Base-by-base conservation (phyloP, 2,797 vertebrate genomes). In the Okamejei kenojei region DNA sequence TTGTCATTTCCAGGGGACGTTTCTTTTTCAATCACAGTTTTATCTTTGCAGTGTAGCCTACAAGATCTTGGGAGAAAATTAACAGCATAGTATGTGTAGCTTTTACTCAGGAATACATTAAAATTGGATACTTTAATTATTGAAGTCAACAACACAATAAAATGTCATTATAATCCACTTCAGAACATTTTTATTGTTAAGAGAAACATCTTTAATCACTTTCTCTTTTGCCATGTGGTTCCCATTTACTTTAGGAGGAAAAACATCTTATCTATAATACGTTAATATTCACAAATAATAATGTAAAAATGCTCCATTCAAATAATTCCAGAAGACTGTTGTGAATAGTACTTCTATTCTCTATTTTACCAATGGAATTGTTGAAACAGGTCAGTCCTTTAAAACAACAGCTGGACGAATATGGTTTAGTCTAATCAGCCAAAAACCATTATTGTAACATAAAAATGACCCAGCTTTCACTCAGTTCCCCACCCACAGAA, bases 131-230 rank as follows among this genome's bases (percentile, higher is more conserved):
- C 58, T 65, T 63, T 11, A 29, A 54, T 15, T 84, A 84, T 84
- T 84, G 81, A 84, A 84, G 54, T 11, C 4, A 84, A 84, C 80
- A 26, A 84, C 29, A 54, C 81, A 84, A 84, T 84, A 84, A 29
- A 9, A n/a, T 63, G n/a, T 58, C n/a, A 65, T 88, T 88, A 74
- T 74, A 88, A 68, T 88, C 32, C 29, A 86, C 63, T 86, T 86
- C 82, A 86, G 63, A 65, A 38, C 7, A 54, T n/a, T 32, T 68
- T 68, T 88, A 88, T 32, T 68, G 63, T 9, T 68, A 65, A 81
- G 80, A 84, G 9, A 88, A 35, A 35, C 63, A 88, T 63, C 63
- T 65, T 54, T 63, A 63, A 17, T 63, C 29, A 88, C 35, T 35
- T 65, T 65, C 84, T 88, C 84, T 88, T 88, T 65, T 17, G 6